phyloP scores from a whole-genome alignment of 2,113 vertebrate genomes.

The Anas platyrhynchos region DNA sequence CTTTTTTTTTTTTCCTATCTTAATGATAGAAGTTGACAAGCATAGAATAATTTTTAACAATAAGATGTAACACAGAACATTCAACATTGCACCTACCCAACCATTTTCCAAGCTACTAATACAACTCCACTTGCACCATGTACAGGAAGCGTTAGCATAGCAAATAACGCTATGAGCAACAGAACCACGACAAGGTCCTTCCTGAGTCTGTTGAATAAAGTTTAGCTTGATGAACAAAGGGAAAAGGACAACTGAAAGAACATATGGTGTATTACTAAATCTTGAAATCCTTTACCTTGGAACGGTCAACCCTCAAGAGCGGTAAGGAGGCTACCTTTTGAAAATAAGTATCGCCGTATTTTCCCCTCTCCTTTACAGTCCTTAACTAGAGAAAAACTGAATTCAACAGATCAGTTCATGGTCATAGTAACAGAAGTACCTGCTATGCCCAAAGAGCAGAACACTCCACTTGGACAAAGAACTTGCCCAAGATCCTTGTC shows the following conservation, averaged over 20 bases:
- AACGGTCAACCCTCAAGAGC: not conserved
- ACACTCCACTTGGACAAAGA: not conserved
- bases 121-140: not conserved
- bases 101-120: not conserved
- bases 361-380: not conserved
- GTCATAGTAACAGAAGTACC: not conserved
- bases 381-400: not conserved
- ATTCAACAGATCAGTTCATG: not conserved
- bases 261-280: not conserved
- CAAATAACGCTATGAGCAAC: slow-evolving; percentile 41
- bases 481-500: not conserved
- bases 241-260: not conserved
- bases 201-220: slow-evolving; percentile 17
- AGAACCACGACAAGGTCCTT: slow-evolving; percentile 55
- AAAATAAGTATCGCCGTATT: not conserved
- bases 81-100: not conserved
- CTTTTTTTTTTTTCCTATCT: not conserved
- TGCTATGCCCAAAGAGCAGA: not conserved
- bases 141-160: slow-evolving; percentile 41
- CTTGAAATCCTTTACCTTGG: not conserved
- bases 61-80: not conserved
- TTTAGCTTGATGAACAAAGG: not conserved
- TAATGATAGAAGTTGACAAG: not conserved
- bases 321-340: not conserved
- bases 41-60: not conserved